phyloP scores from a whole-genome alignment of 2,113 vertebrate species.

The Perca flavescens region DNA sequence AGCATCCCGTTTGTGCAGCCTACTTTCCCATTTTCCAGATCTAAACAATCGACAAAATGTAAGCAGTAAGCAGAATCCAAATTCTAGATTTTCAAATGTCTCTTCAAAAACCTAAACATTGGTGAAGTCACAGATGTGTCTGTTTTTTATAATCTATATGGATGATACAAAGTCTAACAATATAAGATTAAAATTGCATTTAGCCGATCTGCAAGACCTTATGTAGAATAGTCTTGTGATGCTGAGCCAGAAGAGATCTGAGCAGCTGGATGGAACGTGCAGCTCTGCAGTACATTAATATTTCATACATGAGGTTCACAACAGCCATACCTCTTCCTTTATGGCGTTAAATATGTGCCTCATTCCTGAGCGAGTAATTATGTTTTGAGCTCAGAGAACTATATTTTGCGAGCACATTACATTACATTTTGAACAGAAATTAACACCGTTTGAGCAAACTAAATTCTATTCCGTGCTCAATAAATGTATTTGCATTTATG shows the following conservation, averaged over 20 bases:
- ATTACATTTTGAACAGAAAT: too few relatives aligned
- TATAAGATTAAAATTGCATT: neutral
- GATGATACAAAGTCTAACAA: neutral
- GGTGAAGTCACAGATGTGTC: neutral
- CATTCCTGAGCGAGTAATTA: too few relatives aligned
- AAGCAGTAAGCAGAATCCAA: neutral
- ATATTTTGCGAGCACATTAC: too few relatives aligned
- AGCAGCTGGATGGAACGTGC: neutral
- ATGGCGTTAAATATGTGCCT: neutral
- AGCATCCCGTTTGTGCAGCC: neutral
- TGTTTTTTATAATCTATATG: neutral
- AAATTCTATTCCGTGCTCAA: too few relatives aligned
- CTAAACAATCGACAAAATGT: neutral
- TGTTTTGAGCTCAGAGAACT: too few relatives aligned
- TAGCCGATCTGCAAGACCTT: neutral
- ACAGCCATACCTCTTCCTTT: neutral
- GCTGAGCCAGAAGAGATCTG: neutral
- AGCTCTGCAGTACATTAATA: slow-evolving; percentile 16
- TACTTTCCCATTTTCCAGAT: neutral
- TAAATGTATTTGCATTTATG: too few relatives aligned
- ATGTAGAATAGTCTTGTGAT: neutral
- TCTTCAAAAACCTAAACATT: neutral
- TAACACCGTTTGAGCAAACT: too few relatives aligned
- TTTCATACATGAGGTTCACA: slow-evolving; percentile 15
- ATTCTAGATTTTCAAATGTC: neutral